Evolutionary conservation across 2,797 vertebrate species (phyloP).

Genomic region (Fundulus diaphanus): DNA sequence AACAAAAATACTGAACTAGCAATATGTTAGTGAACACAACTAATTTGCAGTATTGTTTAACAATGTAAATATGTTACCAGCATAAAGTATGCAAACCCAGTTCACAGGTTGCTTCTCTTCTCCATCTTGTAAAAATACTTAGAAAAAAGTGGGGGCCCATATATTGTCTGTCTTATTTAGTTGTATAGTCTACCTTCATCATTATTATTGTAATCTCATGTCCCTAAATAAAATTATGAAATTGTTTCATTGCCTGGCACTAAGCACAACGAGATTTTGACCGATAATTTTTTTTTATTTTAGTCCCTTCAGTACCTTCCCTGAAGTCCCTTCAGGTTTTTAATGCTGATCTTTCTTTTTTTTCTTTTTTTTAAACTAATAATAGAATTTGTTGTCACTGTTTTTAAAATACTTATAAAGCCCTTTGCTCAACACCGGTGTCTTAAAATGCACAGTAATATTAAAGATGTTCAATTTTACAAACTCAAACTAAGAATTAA

Average conservation of each 20-base stretch:
- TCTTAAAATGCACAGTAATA: no score
- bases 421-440: no score
- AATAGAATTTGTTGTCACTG: no score
- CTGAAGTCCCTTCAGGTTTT: neutral
- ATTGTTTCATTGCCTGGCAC: neutral
- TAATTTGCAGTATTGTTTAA: neutral
- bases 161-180: neutral
- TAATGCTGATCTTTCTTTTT: neutral
- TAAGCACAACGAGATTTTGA: neutral
- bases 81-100: neutral
- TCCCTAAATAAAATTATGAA: neutral
- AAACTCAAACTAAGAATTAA: constrained; percentile 35
- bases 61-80: neutral
- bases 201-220: neutral
- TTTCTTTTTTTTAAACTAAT: no score
- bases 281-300: neutral
- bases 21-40: neutral
- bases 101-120: neutral
- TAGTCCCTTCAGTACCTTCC: no score
- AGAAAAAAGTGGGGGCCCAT: neutral
- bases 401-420: no score
- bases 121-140: neutral
- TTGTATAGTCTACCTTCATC: neutral
- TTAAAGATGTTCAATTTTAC: neutral
- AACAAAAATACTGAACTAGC: neutral